phyloP scores from a whole-genome alignment of 2,888 invertebrate genomes.

The Cephonodes hylas region DNA sequence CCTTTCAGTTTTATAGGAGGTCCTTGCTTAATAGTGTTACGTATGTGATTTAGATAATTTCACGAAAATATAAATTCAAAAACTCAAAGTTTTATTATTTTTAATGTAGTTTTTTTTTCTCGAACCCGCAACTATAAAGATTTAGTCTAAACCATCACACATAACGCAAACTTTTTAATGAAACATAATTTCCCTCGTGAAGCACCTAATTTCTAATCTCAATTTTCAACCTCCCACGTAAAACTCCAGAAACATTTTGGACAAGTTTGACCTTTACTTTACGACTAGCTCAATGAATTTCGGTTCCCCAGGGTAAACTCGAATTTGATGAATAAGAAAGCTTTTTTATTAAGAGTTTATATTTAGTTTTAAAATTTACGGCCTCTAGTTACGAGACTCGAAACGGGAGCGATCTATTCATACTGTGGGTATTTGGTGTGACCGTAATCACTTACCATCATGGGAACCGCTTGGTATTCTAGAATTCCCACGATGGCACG shows the following conservation, averaged over 20 bases:
- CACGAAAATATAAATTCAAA: no score
- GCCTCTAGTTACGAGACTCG: not conserved
- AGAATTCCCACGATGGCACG: no score
- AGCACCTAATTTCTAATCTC: not conserved
- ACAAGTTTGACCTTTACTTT: not conserved
- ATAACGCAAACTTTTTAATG: not conserved
- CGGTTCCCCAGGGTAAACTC: not conserved
- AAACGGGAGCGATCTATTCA: not conserved
- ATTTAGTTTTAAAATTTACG: not conserved
- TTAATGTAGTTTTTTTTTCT: no score
- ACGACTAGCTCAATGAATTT: not conserved
- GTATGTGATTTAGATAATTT: no score
- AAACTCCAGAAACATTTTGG: not conserved
- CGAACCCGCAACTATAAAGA: no score
- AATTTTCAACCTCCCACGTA: not conserved
- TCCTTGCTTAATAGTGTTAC: no score
- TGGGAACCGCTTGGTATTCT: no score
- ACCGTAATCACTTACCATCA: not conserved
- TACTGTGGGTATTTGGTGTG: not conserved
- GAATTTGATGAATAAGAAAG: slow-evolving; percentile 6
- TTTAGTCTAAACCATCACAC: not conserved
- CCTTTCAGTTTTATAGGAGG: no score
- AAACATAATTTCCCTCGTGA: no score
- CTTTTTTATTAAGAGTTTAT: not conserved
- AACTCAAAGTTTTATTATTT: no score